These are phyloP conservation scores for Amblyraja radiata DNA, from an alignment of 2,797 vertebrate species.

Conservation along the genomic window DNA sequence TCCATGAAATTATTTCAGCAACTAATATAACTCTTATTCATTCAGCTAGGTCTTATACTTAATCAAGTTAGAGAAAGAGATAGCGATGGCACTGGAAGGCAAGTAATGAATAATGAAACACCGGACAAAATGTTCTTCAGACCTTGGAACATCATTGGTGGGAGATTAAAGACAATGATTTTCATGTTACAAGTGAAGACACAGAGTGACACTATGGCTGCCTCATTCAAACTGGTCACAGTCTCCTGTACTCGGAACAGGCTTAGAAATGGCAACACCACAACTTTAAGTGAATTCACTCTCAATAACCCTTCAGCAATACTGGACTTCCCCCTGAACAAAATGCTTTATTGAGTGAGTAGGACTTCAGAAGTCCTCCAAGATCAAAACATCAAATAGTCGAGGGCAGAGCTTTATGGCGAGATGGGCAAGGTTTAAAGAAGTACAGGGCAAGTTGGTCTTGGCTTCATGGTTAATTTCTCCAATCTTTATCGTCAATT, in stretches of 20 bases:
- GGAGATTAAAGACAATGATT: not conserved
- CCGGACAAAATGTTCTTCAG: not conserved
- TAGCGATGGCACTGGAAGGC: not conserved
- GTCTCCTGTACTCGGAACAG: not conserved
- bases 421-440: no score
- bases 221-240: not conserved
- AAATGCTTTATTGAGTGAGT: no score
- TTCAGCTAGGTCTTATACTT: not conserved
- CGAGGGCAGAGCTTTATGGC: no score
- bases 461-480: no score
- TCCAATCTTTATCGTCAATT: no score
- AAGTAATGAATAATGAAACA: slow-evolving; percentile 1
- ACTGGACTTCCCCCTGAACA: not conserved
- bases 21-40: not conserved
- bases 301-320: no score
- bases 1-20: not conserved
- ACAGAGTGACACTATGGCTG: not conserved
- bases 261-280: not conserved
- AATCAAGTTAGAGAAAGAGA: not conserved
- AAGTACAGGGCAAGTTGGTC: no score
- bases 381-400: no score
- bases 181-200: not conserved
- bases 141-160: not conserved
- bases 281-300: not conserved
- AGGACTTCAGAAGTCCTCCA: no score